Evolutionary conservation across 2,888 invertebrate species (phyloP), one percentile per base, ranked within the genome.

Genomic region (Electrophaes corylata): DNA sequence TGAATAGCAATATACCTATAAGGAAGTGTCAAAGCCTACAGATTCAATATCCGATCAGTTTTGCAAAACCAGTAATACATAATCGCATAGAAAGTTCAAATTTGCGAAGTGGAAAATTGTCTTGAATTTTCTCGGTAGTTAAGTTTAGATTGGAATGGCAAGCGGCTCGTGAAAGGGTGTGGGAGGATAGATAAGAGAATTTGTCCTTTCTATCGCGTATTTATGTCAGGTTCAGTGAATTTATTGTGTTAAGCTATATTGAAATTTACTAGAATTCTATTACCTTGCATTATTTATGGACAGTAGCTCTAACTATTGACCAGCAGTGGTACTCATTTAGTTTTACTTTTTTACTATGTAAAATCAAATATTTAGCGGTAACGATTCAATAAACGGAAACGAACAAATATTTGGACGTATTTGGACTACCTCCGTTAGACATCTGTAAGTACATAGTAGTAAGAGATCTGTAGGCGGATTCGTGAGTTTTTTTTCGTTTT

Each of bases 91-190:
- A 66, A 64, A 66, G 65, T 59, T 39, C 11, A 14, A 14, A 3
- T 11, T 48, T 52, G 19, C 44, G 14, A 49, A 18, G 41, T 56
- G 55, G 58, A 62, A 70, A 65, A 65, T 58, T 52, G 18, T 20
- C 61, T 57, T 48, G 63, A 69, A 71, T 72, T 65, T 66, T 70
- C 65, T 64, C 46, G 23, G 14, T 10, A 35, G 64, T 63, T 66
- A 57, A 55, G 66, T 45, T 65, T 29, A 41, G 57, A 70, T 70
- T 63, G 49, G 51, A 62, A 57, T 62, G 53, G 19, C 51, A 46
- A 60, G 53, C 41, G 16, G 51, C 35, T 39, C 48, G 57, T 63
- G 65, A 60, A 60, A 61, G 41, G 43, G 60, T 48, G 66, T 60
- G 57, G 61, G 60, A 33, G 63, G 51, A 50, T 50, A 44, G 64